phyloP scores from a whole-genome alignment of 2,888 invertebrate genomes.

The Teleogryllus oceanicus region DNA sequence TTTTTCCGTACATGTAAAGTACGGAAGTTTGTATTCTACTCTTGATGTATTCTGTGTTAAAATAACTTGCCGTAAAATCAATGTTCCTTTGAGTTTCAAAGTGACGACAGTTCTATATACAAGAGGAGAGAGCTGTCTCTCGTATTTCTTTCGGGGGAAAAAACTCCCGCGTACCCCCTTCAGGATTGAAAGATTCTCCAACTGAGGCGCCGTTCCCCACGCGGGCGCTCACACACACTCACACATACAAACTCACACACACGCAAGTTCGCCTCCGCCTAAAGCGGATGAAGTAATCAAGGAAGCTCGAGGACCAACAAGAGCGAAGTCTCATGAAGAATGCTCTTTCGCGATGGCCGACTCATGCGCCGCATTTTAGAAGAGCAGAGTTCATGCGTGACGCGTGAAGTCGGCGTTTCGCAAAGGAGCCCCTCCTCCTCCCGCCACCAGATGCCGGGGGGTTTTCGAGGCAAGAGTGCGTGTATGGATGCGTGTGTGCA shows the following conservation, averaged over 20 bases:
- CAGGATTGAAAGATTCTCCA: background rate
- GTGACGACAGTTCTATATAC: background rate
- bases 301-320: background rate
- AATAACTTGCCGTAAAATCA: slow-evolving; percentile 9
- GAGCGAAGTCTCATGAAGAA: too few relatives aligned
- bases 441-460: too few relatives aligned
- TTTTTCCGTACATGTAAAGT: background rate
- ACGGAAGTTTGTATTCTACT: slow-evolving; percentile 1
- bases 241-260: background rate
- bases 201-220: background rate
- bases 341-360: too few relatives aligned
- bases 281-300: slow-evolving; percentile 3
- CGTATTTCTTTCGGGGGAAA: background rate
- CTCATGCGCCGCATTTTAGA: too few relatives aligned
- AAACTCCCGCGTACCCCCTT: background rate
- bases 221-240: background rate
- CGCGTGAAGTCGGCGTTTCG: too few relatives aligned
- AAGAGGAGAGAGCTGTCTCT: too few relatives aligned
- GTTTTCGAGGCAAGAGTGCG: too few relatives aligned
- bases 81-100: background rate
- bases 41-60: slow-evolving; percentile 18
- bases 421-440: too few relatives aligned
- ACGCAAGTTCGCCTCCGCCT: background rate
- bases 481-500: too few relatives aligned
- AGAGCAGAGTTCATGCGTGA: too few relatives aligned